Evolutionary conservation across 2,113 vertebrate species (phyloP).

Genomic region (Australoheros scitulus): DNA sequence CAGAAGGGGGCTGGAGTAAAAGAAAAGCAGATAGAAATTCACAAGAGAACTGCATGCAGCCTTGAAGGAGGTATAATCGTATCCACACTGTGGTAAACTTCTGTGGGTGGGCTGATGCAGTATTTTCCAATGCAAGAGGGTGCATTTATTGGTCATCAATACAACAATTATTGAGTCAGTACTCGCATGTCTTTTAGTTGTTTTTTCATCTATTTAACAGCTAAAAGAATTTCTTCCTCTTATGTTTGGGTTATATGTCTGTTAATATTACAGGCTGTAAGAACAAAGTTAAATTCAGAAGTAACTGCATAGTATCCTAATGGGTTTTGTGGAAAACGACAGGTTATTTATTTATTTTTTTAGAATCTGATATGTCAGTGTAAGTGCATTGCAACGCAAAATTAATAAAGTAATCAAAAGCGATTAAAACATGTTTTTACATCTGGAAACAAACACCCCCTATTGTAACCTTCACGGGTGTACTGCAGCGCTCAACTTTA

Average conservation of each 20-base stretch:
- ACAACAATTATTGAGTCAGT: not conserved
- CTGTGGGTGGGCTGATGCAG: not conserved
- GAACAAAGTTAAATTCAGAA: not conserved
- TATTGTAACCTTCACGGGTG: not conserved
- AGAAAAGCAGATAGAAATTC: constrained; percentile 14
- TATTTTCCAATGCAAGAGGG: not conserved
- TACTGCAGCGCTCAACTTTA: not conserved
- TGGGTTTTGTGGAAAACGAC: not conserved
- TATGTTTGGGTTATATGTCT: not conserved
- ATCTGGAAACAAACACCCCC: not conserved
- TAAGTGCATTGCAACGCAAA: not conserved
- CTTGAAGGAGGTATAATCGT: not conserved
- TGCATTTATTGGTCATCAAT: not conserved
- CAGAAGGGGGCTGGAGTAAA: constrained; percentile 14
- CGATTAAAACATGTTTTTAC: not conserved
- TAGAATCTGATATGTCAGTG: not conserved
- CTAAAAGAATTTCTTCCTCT: rapidly evolving
- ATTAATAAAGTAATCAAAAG: not conserved
- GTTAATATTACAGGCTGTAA: not conserved
- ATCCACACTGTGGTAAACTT: not conserved
- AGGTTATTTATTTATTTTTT: too few relatives aligned
- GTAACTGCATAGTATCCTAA: not conserved
- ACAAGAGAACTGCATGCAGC: not conserved
- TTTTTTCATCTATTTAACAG: not conserved
- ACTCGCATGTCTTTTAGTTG: not conserved